A percentile compares a stretch with the other conserved stretches of the same genome.
phyloP scores from a whole-genome alignment of 2,888 invertebrate species.

The Eremobia ochroleuca region DNA sequence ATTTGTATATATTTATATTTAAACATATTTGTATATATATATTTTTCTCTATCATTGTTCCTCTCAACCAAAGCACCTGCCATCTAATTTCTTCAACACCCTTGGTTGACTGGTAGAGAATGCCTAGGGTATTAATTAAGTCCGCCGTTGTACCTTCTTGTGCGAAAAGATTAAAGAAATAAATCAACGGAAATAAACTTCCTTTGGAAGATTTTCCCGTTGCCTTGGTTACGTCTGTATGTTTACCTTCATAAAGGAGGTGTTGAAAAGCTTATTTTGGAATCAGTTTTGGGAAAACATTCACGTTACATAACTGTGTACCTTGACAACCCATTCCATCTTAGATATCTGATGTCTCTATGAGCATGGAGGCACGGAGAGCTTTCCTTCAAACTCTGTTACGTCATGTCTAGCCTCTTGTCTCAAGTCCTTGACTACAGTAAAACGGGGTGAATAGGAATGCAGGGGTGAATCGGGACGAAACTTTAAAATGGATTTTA shows the following conservation, averaged over 20 bases:
- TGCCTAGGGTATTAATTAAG: too few relatives aligned
- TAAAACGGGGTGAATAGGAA: too few relatives aligned
- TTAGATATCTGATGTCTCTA: background rate
- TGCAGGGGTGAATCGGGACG: too few relatives aligned
- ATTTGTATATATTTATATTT: too few relatives aligned
- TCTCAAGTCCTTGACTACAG: slow-evolving; percentile 36
- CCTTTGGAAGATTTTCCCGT: background rate
- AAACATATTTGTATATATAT: too few relatives aligned
- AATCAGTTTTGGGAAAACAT: background rate
- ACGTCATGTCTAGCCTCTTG: slow-evolving; percentile 43
- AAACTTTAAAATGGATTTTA: too few relatives aligned
- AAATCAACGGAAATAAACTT: slow-evolving; percentile 25
- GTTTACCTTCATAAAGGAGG: background rate
- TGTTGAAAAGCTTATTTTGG: slow-evolving; percentile 8
- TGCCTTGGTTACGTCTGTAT: slow-evolving; percentile 11
- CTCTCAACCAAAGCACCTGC: too few relatives aligned
- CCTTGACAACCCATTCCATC: background rate
- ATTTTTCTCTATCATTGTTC: too few relatives aligned
- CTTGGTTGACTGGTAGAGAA: too few relatives aligned
- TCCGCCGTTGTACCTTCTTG: too few relatives aligned
- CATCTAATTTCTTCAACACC: too few relatives aligned
- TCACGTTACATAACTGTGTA: background rate
- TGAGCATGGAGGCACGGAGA: background rate
- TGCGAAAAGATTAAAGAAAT: too few relatives aligned
- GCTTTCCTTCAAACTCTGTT: slow-evolving; percentile 39